Base-by-base conservation (phyloP, 2,113 vertebrate genomes). In the Pluvianellus socialis region DNA sequence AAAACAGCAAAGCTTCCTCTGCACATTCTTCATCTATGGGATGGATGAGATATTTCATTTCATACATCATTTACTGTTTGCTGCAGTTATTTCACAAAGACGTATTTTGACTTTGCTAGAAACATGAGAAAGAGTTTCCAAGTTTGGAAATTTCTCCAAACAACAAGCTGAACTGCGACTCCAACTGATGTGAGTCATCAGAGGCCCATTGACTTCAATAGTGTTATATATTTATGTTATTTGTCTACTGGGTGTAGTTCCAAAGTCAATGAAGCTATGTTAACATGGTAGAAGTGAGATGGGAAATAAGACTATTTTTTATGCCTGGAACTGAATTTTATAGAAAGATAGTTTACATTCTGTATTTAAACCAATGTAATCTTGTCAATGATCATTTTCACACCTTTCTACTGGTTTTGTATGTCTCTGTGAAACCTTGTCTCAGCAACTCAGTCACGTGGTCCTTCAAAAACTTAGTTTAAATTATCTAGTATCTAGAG, bases 21-120 rank as follows among this genome's bases (percentile, higher is more conserved):
- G 80, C 73, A 55, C 72, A 73, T 92, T 87, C 83, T 75, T 89
- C 95, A 62, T 70, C 22, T 89, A 87, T 45, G 52, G 56, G 68
- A 84, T 81, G 95, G 88, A 86, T 92, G 91, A 94, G 80, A 42
- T 82, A 75, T 95, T 94, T 95, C 92, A 97, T 96, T 97, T 95
- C 88, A 97, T 96, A 95, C 89, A 94, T 91, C 96, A 97, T 97
- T 97, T 97, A 70, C 88, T 94, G 81, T 89, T 95, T 92, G 95
- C 80, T 92, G 86, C 77, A 62, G 83, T 89, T 91, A 94, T 95
- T 96, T 97, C 49, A 75, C 80, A 87, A 97, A 95, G 86, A 85
- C 92, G 84, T 96, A 49, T 94, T 95, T 95, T 94, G 95, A 94
- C 95, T 96, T 94, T 87, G 80, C 66, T 87, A 61, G 73, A 94